Evolutionary conservation across 2,113 vertebrate genomes (phyloP), one percentile per base, ranked within the genome.

Genomic region (Cavia porcellus): DNA sequence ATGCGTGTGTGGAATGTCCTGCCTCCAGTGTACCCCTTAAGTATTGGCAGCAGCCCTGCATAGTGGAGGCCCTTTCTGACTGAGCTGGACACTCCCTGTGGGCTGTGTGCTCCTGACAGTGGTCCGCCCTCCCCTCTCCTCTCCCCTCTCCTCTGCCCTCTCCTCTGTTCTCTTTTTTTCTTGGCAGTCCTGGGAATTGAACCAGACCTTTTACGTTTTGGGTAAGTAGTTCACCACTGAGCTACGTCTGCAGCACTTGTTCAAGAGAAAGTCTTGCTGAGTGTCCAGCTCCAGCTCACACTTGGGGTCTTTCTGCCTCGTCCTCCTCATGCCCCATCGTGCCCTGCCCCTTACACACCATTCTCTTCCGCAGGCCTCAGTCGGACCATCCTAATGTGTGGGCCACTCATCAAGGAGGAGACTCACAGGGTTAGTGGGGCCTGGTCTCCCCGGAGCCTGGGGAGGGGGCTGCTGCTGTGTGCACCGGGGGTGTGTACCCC

Each of bases 371-470:
- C 97, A 99, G 99, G 98, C 0, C 97, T 99, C 66, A 99, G 99
- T 93, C 98, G 98, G 24, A 98, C 99, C 82, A 92, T 99, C 47
- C 98, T 99, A 94, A 98, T 97, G 86, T 99, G 99, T 9, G 99
- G 99, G 3, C 99, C 99, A 19, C 98, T 99, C n/a, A 97, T 99
- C 74, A 99, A 99, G 96, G 99, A 99, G 25, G 99, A 99, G 32
- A 96, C 99, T 38, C 99, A 99, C 97, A 99, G 99, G 99, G 99
- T 99, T 52, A 97, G 96, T 95, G 50, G 68, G 62, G 47, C 20
- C 66, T 52, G 61, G 15, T 64, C 11, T 24, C 38, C 1, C 0
- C 14, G 57, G 81, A 70, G 20, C 47, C 11, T 38, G 82, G 79
- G 82, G 72, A 28, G 1, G 55, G 92, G 88, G 15, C 24, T 1